Evolutionary conservation across 2,797 vertebrate genomes (phyloP).

Genomic region (Pipistrellus pipistrellus): DNA sequence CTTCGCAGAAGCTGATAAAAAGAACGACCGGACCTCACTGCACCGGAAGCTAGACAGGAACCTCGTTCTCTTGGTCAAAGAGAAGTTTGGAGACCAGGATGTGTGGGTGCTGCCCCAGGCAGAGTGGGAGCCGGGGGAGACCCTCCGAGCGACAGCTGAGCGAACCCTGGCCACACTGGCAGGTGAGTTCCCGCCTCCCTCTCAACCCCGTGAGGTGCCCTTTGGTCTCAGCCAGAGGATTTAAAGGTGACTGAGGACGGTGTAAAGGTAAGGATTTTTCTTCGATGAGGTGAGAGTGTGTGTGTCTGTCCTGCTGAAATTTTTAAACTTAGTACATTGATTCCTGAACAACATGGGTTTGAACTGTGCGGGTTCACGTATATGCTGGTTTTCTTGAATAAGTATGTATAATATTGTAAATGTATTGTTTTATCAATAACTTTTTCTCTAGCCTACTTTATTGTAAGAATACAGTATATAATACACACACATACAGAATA

Average conservation of each 20-base stretch:
- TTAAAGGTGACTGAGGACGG: neutral
- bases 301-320: neutral
- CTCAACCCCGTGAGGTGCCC: neutral
- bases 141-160: slow-evolving; percentile 93
- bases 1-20: slow-evolving; percentile 90
- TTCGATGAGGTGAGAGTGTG: neutral
- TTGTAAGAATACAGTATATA: neutral
- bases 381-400: neutral
- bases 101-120: slow-evolving; percentile 95
- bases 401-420: neutral
- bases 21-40: slow-evolving; percentile 87
- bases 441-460: neutral
- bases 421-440: neutral
- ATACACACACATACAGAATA: neutral
- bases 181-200: slow-evolving; percentile 88
- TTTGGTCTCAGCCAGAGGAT: neutral
- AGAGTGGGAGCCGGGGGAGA: slow-evolving; percentile 95
- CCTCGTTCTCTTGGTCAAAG: slow-evolving; percentile 93
- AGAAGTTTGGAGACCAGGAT: slow-evolving; percentile 91
- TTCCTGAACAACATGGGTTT: neutral
- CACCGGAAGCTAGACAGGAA: slow-evolving; percentile 92
- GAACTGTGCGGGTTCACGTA: neutral
- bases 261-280: neutral
- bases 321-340: neutral
- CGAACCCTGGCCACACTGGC: slow-evolving; percentile 90